Base-by-base conservation (phyloP, 2,888 invertebrate species). In the Physocephala rufipes region DNA sequence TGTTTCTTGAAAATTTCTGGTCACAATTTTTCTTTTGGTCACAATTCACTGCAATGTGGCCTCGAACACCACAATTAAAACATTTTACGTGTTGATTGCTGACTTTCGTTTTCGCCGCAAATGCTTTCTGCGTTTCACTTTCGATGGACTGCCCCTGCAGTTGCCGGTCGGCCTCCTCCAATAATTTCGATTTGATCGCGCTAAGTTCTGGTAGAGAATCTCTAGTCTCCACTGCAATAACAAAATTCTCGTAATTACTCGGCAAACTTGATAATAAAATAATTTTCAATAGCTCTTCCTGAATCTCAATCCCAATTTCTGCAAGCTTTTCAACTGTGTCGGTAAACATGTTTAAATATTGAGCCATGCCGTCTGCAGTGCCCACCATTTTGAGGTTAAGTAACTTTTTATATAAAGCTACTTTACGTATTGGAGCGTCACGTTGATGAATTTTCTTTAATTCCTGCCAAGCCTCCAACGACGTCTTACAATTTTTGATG, bases 151-250 rank as follows among this genome's bases (percentile, higher is more conserved):
- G 9, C 53, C 21, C 9, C 24, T 55, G 53, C 9, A 12, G 1
- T 21, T 21, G 71, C 53, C 67, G 47, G 30, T 61, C 43, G 1
- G 53, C 28, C 59, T 72, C 74, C 67, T 74, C 67, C 43, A 70
- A 19, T 58, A 74, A 62, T 63, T 72, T 74, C 30, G 59, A 58
- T 49, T 70, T 72, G 3, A 70, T 49, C 13, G 66, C 51, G 26
- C 51, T 64, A 51, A 30, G 71, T 21, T 30, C 58, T 2, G 67
- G 74, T 49, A 74, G 65, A 2, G 45, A 24, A 21, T 70, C 71
- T 7, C 70, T 67, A 16, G 73, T 73, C 70, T 71, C 71, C 61
- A 74, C 73, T 26, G 72, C 71, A 5, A 74, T 69, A 13, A 74
- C 58, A 49, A 55, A 55, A 21, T 55, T 55, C 19, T 55, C 51